Evolutionary conservation across 2,888 invertebrate species (phyloP), one percentile per base, ranked within the genome.

Genomic region (Chymomyza procnemis): DNA sequence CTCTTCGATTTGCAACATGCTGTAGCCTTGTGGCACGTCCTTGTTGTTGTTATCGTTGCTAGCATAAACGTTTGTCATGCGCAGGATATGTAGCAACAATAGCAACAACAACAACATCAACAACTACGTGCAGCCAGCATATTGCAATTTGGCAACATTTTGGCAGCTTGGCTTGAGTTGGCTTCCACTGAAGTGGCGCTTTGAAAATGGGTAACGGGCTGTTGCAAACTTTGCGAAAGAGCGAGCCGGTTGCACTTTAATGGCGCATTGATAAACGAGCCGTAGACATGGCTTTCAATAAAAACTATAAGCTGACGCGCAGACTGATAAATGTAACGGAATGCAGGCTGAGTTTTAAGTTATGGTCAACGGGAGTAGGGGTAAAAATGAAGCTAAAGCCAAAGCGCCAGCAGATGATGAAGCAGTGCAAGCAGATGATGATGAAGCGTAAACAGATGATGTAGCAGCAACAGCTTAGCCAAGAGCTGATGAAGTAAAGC

Each of bases 211-310:
- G 1, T 2, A 41, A 2, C 34, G 12, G 12, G 12, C 9, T 54
- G 8, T 54, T 21, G 14, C 26, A 26, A 4, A 5, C 26, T 26
- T 3, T 26, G 26, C 26, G 26, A 26, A 26, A 26, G 50, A 50
- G 21, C 21, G 54, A n/a, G n/a, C n/a, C 21, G 9, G 18, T 12
- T 46, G 50, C 34, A 30, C 73, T 78, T 79, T 78, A 85, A 85
- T 81, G 85, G 85, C 68, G 68, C 76, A 75, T 85, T 85, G 83
- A 82, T 76, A 82, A 85, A 82, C 80, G 85, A 82, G 73, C 74
- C 64, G 48, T 61, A 62, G 47, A 62, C 60, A 47, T 54, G 64
- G 47, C 52, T 60, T 64, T 58, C 26, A 76, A 74, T 66, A 80
- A 75, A 80, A 64, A 61, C 48, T 54, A 48, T 57, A 66, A 74